A percentile compares a stretch with the other conserved stretches of the same genome.
These are phyloP conservation scores for Trichonephila inaurata DNA, from an alignment of 1,140 invertebrate genomes.

Conservation along the genomic window DNA sequence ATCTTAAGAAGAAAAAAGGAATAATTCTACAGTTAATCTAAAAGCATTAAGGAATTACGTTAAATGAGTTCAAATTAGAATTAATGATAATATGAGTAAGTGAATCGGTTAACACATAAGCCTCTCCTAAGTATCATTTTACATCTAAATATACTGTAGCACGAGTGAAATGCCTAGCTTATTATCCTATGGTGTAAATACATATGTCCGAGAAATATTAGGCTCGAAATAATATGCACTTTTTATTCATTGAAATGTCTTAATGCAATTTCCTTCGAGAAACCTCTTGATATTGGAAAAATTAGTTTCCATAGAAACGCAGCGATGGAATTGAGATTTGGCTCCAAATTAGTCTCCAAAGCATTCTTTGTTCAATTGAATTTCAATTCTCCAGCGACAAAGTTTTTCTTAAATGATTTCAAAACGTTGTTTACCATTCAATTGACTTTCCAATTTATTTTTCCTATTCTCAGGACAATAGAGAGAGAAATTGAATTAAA, in stretches of 20 bases:
- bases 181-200: not conserved
- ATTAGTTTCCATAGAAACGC: slow-evolving; percentile 45
- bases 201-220: not conserved
- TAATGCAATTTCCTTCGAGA: slow-evolving; percentile 1
- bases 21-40: too few species aligned
- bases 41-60: not conserved
- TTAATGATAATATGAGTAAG: too few species aligned
- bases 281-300: not conserved
- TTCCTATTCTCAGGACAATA: not conserved
- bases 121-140: not conserved
- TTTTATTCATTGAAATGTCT: not conserved
- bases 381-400: not conserved
- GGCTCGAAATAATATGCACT: not conserved
- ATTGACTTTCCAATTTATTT: slow-evolving; percentile 12
- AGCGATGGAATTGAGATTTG: not conserved
- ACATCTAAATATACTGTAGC: not conserved
- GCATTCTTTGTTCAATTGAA: slow-evolving; percentile 29
- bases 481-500: too few species aligned
- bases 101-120: not conserved
- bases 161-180: not conserved
- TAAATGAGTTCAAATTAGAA: not conserved
- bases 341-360: slow-evolving; percentile 19
- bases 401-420: slow-evolving; percentile 3
- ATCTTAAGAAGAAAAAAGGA: too few species aligned
- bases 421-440: slow-evolving; percentile 13